These are phyloP conservation scores for Drosophila rufa DNA, from an alignment of 1,140 invertebrate genomes.

Conservation along the genomic window DNA sequence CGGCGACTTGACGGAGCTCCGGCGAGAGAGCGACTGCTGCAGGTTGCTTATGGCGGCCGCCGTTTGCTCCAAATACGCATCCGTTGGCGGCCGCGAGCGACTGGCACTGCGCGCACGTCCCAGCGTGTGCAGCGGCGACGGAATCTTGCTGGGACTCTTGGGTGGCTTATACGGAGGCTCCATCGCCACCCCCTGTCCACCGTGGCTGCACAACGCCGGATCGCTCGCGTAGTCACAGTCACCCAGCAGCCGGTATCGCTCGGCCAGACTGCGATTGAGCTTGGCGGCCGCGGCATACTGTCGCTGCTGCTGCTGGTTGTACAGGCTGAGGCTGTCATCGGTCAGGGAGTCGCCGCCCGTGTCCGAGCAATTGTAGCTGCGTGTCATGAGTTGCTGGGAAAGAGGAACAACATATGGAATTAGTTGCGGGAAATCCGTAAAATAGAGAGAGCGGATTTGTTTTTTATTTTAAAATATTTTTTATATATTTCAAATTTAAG, in stretches of 20 bases:
- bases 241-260: constrained; percentile 75
- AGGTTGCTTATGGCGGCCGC: constrained; percentile 89
- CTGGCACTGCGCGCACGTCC: constrained; percentile 86
- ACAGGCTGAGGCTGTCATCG: constrained; percentile 79
- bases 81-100: constrained; percentile 78
- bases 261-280: constrained; percentile 69
- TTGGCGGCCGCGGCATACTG: constrained; percentile 64
- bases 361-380: constrained; percentile 81
- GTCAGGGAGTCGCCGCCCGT: constrained; percentile 72
- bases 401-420: neutral
- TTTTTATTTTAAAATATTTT: too few species aligned
- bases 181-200: constrained; percentile 31
- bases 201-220: constrained; percentile 76
- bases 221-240: constrained; percentile 83
- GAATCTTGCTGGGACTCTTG: constrained; percentile 88
- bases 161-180: constrained; percentile 86
- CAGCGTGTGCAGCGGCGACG: constrained; percentile 87
- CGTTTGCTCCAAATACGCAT: constrained; percentile 88
- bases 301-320: constrained; percentile 53
- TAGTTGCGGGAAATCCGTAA: neutral
- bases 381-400: constrained; percentile 71
- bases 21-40: constrained; percentile 84
- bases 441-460: neutral
- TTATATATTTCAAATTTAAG: too few species aligned
- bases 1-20: constrained; percentile 80